Base-by-base conservation (phyloP, 2,888 invertebrate genomes). In the Physocephala rufipes region DNA sequence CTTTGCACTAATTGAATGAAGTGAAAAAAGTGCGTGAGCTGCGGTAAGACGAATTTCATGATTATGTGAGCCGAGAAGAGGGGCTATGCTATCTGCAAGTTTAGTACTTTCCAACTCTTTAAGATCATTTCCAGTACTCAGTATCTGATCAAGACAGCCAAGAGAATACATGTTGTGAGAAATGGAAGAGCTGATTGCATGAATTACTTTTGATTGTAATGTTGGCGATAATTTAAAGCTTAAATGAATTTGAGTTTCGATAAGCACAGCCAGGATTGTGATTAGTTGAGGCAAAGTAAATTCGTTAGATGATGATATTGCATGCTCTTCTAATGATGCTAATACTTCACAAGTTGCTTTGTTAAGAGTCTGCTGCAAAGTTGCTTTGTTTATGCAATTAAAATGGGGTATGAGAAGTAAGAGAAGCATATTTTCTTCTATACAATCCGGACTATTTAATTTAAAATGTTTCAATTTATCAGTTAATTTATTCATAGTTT, bases 31-130 rank as follows among this genome's bases (percentile, higher is more conserved):
- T 12, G 47, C 45, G 77, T 95, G 93, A 0, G 92, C 88, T 1
- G 93, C 91, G 69, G 93, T 84, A 21, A 92, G 86, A 21, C 95
- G 90, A 2, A 93, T 87, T 84, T 90, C 88, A 77, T 91, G 90
- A 80, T 89, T 90, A 13, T 92, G 91, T 0, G 93, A 92, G 28
- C 88, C 88, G 2, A 94, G 87, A 82, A 93, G 91, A 1, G 82
- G 79, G 68, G 89, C 87, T n/a, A 93, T 82, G 74, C 83, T 82
- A 0, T 86, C 85, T 81, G 9, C n/a, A 13, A 69, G 43, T 26
- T 26, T 24, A 59, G 58, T 71, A 70, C 13, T 59, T 16, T 15
- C 72, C 7, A 19, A 28, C 58, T 16, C 30, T 15, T 1, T 64
- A 30, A 15, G 89, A 1, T 90, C 53, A 19, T 13, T 4, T 26